Evolutionary conservation across 1,140 invertebrate genomes (phyloP), one percentile per base, ranked within the genome.

Genomic region (Rhynchophorus ferrugineus): DNA sequence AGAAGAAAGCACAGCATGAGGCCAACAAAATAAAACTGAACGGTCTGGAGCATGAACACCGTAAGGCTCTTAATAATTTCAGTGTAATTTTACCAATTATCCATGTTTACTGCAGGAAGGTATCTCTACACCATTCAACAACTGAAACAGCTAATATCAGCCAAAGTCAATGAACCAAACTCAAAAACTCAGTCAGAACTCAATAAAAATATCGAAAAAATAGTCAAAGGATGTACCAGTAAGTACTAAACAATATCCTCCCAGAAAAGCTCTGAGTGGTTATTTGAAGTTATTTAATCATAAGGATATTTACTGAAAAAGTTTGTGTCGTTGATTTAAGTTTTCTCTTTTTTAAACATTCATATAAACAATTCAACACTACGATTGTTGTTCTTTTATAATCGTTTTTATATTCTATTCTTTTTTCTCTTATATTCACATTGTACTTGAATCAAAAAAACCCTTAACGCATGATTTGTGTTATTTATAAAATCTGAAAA

Each of bases 1-100:
- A 95, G 75, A 95, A 94, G 68, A 95, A 95, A 71, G 91, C 91
- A 8, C 91, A 95, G 69, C 91, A 95, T 68, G 91, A 94, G 71
- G 91, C 91, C 2, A 94, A 95, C 65, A 95, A 95, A 73, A 82
- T 98, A 24, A 98, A 98, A 75, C 73, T 97, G 2, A 87, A 83
- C 70, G 95, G 94, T 19, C 74, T 98, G 41, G 90, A 96, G 74
- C 78, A 82, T 65, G 95, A 98, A 74, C 94, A 97, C 68, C 88
- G 91, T 94, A 77, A 82, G 84, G 11, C 11, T 29, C 24, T 6
- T 29, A 29, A 29, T 29, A 5, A 29, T 11, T 6, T 29, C 24
- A 29, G 24, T 6, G 5, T 16, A 11, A 11, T n/a, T 37, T 18
- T 48, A 14, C 18, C n/a, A 57, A 57, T 62, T 54, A 55, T 62